These are phyloP conservation scores for Trididemnum miniatum DNA, from an alignment of 23 tunicate genomes.

Conservation along the genomic window DNA sequence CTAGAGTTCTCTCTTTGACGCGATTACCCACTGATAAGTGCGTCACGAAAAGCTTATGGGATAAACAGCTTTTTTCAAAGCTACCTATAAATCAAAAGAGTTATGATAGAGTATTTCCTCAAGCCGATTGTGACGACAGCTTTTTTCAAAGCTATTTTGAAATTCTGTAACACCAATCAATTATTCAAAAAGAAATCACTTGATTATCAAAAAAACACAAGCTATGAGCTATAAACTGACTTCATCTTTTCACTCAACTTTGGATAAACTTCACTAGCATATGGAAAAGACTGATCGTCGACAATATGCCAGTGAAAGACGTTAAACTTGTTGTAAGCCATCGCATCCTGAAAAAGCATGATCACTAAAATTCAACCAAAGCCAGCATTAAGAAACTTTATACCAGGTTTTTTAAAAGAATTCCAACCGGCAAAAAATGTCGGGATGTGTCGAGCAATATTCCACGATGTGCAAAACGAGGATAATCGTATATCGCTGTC, in stretches of 20 bases:
- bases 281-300: conserved; percentile 94
- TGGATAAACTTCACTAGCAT: conserved; percentile 71
- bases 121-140: too few relatives aligned
- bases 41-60: too few relatives aligned
- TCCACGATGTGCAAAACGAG: conserved; percentile 84
- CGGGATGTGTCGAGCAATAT: conserved; percentile 87
- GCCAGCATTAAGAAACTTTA: neutral
- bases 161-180: too few relatives aligned
- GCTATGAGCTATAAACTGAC: too few relatives aligned
- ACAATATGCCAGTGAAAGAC: conserved; percentile 99
- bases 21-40: too few relatives aligned
- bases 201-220: too few relatives aligned
- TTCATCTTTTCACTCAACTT: conserved; percentile 59
- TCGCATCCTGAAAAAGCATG: conserved; percentile 52
- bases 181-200: too few relatives aligned
- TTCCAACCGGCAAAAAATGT: conserved; percentile 64
- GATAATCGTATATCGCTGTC: conserved; percentile 76
- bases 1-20: too few relatives aligned
- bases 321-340: conserved; percentile 94
- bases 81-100: too few relatives aligned
- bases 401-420: conserved; percentile 64
- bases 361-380: neutral
- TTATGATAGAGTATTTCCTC: too few relatives aligned
- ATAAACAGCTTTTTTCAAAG: too few relatives aligned
- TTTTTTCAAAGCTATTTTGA: too few relatives aligned